Conservation (phyloP, 2,113 vertebrate species). For the Passer montanus region DNA sequence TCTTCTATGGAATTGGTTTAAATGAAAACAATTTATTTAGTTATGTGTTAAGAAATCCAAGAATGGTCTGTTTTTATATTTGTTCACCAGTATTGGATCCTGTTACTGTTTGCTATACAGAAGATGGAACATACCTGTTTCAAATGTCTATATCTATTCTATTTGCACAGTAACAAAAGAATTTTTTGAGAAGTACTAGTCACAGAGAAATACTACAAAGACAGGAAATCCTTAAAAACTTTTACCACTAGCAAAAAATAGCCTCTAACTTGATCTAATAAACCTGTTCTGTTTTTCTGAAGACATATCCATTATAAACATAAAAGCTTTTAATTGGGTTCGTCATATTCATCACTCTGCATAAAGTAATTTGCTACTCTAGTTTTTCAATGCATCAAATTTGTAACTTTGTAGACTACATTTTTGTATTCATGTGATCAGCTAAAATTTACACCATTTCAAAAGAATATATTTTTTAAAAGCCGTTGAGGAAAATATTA, state of each 20-base stretch:
- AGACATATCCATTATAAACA: not conserved
- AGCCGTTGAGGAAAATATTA: not conserved
- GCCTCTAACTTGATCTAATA: slow-evolving; percentile 55
- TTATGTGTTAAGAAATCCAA: slow-evolving; percentile 50
- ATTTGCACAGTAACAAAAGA: not conserved
- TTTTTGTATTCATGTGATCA: not conserved
- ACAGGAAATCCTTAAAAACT: slow-evolving; percentile 48
- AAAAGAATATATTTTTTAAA: not conserved
- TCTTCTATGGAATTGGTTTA: slow-evolving; percentile 56
- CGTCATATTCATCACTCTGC: not conserved
- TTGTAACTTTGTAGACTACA: not conserved
- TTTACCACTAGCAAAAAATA: slow-evolving; percentile 48
- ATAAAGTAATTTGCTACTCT: not conserved
- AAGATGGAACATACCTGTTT: not conserved
- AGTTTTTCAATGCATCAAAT: not conserved
- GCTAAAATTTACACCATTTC: not conserved
- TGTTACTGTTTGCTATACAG: slow-evolving; percentile 57
- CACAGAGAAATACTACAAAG: not conserved
- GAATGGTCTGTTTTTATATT: slow-evolving; percentile 35
- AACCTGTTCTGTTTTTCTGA: slow-evolving; percentile 47
- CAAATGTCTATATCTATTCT: not conserved
- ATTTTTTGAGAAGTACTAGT: not conserved
- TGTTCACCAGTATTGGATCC: slow-evolving; percentile 29
- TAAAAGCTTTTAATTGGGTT: not conserved
- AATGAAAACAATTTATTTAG: slow-evolving; percentile 46